Percentiles rank a stretch among this genome's conserved stretches.
Conservation (phyloP, 2,113 vertebrate species). For the Mystacornis crossleyi region DNA sequence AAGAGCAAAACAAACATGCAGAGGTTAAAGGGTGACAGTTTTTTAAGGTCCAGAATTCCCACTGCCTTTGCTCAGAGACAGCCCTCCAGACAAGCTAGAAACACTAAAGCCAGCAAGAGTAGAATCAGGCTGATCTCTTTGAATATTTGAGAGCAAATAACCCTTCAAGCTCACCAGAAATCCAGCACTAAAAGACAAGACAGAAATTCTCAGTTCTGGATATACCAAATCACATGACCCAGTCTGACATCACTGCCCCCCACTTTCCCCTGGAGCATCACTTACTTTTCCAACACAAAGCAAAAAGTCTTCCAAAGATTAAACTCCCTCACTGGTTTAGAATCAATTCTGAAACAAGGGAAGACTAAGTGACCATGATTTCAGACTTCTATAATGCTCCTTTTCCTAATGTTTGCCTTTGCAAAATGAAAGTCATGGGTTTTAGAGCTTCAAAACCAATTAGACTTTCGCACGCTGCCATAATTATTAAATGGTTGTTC, state of each 20-base stretch:
- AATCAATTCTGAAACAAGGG: background rate
- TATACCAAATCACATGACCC: background rate
- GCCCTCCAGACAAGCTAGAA: background rate
- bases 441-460: conserved; percentile 29
- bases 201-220: background rate
- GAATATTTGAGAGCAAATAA: background rate
- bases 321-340: background rate
- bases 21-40: background rate
- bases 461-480: background rate
- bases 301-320: background rate
- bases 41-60: background rate
- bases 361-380: background rate
- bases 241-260: background rate
- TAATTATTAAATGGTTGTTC: background rate
- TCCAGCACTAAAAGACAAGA: background rate
- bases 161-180: background rate
- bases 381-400: background rate
- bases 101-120: background rate
- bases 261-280: background rate
- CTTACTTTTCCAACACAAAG: background rate
- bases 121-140: background rate
- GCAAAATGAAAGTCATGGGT: background rate
- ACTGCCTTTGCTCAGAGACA: background rate
- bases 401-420: background rate
- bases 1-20: background rate